Percentiles rank a stretch among this genome's conserved stretches.
phyloP scores from a whole-genome alignment of 2,888 invertebrate genomes.

The Lasioglossum marginatum region DNA sequence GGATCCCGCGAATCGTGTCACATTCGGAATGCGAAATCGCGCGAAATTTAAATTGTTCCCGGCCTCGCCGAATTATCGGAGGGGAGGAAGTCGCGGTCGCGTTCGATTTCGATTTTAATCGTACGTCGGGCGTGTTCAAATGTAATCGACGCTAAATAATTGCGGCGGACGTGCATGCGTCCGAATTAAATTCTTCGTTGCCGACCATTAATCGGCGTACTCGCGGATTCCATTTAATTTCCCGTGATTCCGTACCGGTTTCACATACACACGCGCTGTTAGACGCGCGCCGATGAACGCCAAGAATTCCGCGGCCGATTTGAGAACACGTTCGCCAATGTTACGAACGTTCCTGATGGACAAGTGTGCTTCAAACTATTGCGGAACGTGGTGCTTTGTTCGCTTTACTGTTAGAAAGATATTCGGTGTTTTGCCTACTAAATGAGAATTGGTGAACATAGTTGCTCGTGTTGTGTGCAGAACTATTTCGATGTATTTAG shows the following conservation, averaged over 20 bases:
- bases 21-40: background rate
- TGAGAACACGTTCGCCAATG: background rate
- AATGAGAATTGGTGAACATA: background rate
- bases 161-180: background rate
- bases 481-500: background rate
- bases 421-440: background rate
- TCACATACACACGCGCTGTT: background rate
- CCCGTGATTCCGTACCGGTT: constrained; percentile 22
- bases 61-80: background rate
- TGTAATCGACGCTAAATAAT: constrained; percentile 33
- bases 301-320: constrained; percentile 12
- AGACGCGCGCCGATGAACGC: background rate
- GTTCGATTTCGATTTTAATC: constrained; percentile 41
- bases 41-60: background rate
- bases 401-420: background rate
- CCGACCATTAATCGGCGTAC: constrained; percentile 31
- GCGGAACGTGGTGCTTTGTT: background rate
- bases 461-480: background rate
- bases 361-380: background rate
- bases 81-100: background rate
- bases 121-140: constrained; percentile 8
- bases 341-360: background rate
- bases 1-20: background rate
- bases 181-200: constrained; percentile 40
- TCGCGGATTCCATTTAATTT: constrained; percentile 43